phyloP scores from a whole-genome alignment of 2,113 vertebrate species.

The Ptilonorhynchus violaceus region DNA sequence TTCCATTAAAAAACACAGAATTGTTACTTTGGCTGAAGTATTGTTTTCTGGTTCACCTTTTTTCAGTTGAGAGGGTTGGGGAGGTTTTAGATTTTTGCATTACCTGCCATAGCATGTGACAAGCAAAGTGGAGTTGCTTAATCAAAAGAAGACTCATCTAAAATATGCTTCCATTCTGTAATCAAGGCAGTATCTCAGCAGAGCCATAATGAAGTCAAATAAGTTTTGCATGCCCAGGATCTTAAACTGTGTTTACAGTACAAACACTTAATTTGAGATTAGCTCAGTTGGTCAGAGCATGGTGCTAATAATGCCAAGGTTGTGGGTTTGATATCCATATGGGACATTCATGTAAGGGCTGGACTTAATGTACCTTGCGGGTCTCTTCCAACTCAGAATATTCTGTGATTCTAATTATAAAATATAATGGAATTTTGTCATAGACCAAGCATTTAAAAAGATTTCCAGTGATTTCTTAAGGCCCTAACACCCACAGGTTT shows the following conservation, averaged over 20 bases:
- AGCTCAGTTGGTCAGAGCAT: background rate
- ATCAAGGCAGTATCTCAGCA: background rate
- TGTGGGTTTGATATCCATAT: background rate
- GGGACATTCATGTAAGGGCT: background rate
- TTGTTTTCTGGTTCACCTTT: background rate
- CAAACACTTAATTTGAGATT: background rate
- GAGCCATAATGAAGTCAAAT: slow-evolving; percentile 2
- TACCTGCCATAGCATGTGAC: background rate
- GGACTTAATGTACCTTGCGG: background rate
- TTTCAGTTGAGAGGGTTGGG: background rate
- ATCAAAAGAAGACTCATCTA: background rate
- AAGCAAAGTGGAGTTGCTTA: background rate
- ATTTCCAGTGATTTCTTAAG: background rate
- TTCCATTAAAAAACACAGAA: background rate
- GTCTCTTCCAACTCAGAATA: background rate
- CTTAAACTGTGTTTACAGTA: background rate
- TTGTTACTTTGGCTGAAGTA: background rate
- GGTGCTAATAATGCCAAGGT: background rate
- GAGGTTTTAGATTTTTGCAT: background rate
- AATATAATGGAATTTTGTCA: background rate
- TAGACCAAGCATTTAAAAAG: background rate
- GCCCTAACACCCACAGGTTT: background rate
- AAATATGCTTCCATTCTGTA: background rate
- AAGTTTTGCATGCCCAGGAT: background rate
- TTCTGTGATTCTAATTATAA: background rate